Evolutionary conservation across 2,797 vertebrate species (phyloP).

Genomic region (Phrynocephalus vlangalii): DNA sequence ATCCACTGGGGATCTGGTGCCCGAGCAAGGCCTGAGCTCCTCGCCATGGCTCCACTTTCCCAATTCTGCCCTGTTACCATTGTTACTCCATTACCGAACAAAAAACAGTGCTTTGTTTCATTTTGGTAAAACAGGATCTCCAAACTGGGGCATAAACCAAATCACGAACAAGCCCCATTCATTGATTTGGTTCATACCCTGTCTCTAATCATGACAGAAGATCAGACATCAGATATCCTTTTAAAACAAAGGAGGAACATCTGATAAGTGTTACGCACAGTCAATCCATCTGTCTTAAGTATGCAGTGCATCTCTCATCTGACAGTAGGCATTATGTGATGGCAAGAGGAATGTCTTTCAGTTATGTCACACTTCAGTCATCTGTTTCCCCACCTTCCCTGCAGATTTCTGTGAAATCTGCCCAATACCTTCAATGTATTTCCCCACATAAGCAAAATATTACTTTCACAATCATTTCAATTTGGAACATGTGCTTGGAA

Average conservation of each 20-base stretch:
- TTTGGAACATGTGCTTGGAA: constrained; percentile 10
- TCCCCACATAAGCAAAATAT: constrained; percentile 14
- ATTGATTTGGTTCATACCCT: no score
- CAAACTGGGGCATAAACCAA: no score
- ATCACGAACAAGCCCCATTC: no score
- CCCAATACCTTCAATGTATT: neutral
- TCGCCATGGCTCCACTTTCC: no score
- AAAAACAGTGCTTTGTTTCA: no score
- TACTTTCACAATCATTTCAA: constrained; percentile 22
- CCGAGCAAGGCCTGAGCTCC: no score
- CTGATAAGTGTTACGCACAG: constrained; percentile 6
- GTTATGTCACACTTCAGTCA: neutral
- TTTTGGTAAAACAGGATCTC: no score
- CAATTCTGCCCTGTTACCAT: no score
- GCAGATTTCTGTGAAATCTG: neutral
- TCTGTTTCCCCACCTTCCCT: neutral
- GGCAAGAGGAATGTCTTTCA: neutral
- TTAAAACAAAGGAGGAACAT: neutral
- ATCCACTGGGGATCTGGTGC: no score
- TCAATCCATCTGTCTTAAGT: neutral
- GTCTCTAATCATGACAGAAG: no score
- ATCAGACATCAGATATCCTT: neutral
- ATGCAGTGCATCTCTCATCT: neutral
- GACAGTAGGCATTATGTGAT: neutral
- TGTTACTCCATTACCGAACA: no score